Percentiles rank a stretch among this genome's conserved stretches.
Evolutionary conservation across 2,113 vertebrate species (phyloP).

Genomic region (Cathartes aura): DNA sequence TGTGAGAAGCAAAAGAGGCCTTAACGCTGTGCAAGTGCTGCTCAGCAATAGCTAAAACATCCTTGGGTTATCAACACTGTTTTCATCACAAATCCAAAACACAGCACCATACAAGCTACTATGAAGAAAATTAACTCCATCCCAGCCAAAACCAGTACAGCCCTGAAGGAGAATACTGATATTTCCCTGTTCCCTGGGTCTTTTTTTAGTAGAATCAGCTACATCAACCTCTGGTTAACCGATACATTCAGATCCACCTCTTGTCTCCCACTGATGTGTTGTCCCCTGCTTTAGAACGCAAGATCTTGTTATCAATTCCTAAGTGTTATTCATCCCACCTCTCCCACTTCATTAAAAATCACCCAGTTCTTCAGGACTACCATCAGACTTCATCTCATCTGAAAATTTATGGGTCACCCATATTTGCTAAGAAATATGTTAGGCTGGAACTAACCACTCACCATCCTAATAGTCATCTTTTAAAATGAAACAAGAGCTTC

Average conservation of each 20-base stretch:
- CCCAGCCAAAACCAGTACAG: neutral
- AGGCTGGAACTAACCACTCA: neutral
- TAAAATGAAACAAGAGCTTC: neutral
- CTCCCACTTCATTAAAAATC: neutral
- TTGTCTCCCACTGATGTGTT: neutral
- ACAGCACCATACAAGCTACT: neutral
- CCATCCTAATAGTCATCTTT: neutral
- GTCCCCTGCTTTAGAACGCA: neutral
- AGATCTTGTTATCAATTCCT: neutral
- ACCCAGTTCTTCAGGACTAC: neutral
- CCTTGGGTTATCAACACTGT: neutral
- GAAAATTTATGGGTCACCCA: neutral
- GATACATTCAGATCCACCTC: neutral
- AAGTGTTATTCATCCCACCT: neutral
- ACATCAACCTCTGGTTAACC: neutral
- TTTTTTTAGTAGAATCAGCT: neutral
- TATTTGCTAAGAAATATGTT: neutral
- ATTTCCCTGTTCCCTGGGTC: neutral
- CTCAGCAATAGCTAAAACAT: neutral
- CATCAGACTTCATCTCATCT: neutral
- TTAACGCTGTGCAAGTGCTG: neutral
- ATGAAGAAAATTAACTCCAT: neutral
- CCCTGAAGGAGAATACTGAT: neutral
- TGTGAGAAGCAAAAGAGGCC: neutral
- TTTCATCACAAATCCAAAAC: neutral